A percentile compares a stretch with the other conserved stretches of the same genome.
phyloP scores from a whole-genome alignment of 1,140 invertebrate genomes.

The Lordiphosa mommai region DNA sequence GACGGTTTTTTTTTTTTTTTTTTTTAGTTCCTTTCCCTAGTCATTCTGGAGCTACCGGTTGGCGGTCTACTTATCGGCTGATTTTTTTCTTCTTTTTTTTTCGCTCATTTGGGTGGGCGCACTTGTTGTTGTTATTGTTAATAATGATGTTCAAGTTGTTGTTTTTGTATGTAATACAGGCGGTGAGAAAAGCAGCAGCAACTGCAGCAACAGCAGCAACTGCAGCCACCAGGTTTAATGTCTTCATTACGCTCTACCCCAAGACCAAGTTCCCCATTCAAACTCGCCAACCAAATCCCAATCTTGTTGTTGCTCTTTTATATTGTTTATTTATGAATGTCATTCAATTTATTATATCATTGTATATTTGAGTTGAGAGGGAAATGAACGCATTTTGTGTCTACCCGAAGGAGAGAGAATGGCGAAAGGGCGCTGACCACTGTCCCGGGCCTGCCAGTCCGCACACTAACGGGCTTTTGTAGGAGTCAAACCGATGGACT shows the following conservation, averaged over 20 bases:
- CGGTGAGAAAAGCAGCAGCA: slow-evolving; percentile 28
- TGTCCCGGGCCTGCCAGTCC: slow-evolving; percentile 2
- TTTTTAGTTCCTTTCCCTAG: background rate
- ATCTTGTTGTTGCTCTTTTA: slow-evolving; percentile 39
- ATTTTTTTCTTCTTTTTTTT: background rate
- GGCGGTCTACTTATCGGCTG: background rate
- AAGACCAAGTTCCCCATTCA: slow-evolving; percentile 14
- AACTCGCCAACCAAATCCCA: background rate
- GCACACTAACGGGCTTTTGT: slow-evolving; percentile 57
- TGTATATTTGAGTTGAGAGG: slow-evolving; percentile 77
- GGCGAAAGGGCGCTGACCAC: slow-evolving; percentile 61
- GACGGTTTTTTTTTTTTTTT: too few species aligned
- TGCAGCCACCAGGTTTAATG: slow-evolving; percentile 40
- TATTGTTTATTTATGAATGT: slow-evolving; percentile 78
- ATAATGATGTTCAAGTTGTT: slow-evolving; percentile 71
- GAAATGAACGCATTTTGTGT: slow-evolving; percentile 69
- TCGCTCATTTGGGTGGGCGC: slow-evolving; percentile 49
- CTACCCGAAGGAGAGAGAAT: slow-evolving; percentile 18
- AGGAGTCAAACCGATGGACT: slow-evolving; percentile 21
- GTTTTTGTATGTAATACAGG: slow-evolving; percentile 59
- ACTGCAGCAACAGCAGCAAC: background rate
- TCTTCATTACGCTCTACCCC: slow-evolving; percentile 61
- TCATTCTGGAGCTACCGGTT: slow-evolving; percentile 52
- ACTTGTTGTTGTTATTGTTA: slow-evolving; percentile 70
- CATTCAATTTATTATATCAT: slow-evolving; percentile 78